These are phyloP conservation scores for Hermetia illucens DNA, from an alignment of 1,140 invertebrate species.

Conservation along the genomic window DNA sequence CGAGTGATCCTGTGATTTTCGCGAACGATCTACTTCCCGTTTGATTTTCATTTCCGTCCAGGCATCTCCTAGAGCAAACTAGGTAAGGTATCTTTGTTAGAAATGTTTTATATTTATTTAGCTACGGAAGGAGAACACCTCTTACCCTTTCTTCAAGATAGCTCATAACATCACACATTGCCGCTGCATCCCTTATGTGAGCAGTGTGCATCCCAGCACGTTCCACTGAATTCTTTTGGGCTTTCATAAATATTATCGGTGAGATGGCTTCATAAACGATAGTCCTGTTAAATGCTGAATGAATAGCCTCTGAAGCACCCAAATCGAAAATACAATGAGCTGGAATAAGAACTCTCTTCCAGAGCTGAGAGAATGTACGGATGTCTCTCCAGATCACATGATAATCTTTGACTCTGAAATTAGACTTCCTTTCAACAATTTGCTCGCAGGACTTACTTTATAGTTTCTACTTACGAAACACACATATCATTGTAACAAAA, in stretches of 20 bases:
- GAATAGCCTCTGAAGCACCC: constrained; percentile 65
- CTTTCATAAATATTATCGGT: constrained; percentile 67
- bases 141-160: constrained; percentile 63
- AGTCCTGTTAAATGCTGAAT: constrained; percentile 41
- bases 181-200: constrained; percentile 73
- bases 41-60: constrained; percentile 59
- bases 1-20: constrained; percentile 51
- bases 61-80: background rate
- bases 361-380: constrained; percentile 45
- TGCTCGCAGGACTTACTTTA: too few relatives aligned
- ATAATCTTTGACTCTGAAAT: constrained; percentile 50
- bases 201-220: constrained; percentile 75
- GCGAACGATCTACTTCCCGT: constrained; percentile 44
- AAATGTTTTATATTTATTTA: constrained; percentile 3
- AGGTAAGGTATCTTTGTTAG: background rate
- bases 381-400: constrained; percentile 53
- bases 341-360: constrained; percentile 55
- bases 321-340: constrained; percentile 50
- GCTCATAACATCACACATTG: constrained; percentile 78
- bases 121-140: constrained; percentile 4
- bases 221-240: constrained; percentile 75
- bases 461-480: constrained; percentile 39
- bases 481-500: constrained; percentile 46
- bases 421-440: constrained; percentile 1
- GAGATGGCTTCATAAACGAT: constrained; percentile 46